These are phyloP conservation scores for Lysandra coridon DNA, from an alignment of 2,888 invertebrate genomes.

Conservation along the genomic window DNA sequence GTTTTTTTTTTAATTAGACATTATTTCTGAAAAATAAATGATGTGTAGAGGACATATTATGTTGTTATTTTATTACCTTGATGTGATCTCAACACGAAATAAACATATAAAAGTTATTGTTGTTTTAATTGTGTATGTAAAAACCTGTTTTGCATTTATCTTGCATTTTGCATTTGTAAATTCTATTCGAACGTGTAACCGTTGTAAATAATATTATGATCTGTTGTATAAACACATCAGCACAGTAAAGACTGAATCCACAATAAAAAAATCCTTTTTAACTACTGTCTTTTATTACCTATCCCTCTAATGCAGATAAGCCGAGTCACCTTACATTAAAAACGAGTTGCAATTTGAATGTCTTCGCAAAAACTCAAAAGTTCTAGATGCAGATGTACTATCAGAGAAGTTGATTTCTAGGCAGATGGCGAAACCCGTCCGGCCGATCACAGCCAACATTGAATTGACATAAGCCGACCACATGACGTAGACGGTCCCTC, in stretches of 20 bases:
- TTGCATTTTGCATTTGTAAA: not conserved
- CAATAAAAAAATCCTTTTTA: not conserved
- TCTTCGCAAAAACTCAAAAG: too few species aligned
- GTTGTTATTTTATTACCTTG: slow-evolving; percentile 25
- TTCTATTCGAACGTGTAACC: not conserved
- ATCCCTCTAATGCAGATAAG: not conserved
- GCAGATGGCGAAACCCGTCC: too few species aligned
- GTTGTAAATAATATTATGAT: not conserved
- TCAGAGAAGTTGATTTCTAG: too few species aligned
- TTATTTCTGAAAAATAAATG: slow-evolving; percentile 6
- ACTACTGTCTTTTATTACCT: not conserved
- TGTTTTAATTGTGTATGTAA: slow-evolving; percentile 15
- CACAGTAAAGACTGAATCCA: slow-evolving; percentile 1
- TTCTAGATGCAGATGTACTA: too few species aligned
- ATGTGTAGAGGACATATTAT: slow-evolving; percentile 12
- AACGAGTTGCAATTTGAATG: not conserved
- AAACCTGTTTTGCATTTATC: slow-evolving; percentile 4
- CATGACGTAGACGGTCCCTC: too few species aligned
- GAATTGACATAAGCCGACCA: too few species aligned
- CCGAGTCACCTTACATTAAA: not conserved
- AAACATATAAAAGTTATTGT: slow-evolving; percentile 23
- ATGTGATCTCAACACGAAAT: slow-evolving; percentile 25
- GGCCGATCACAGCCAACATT: too few species aligned
- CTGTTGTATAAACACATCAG: not conserved
- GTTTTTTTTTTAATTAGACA: not conserved